Base-by-base conservation (phyloP, 1,140 invertebrate genomes). In the Ruditapes philippinarum region DNA sequence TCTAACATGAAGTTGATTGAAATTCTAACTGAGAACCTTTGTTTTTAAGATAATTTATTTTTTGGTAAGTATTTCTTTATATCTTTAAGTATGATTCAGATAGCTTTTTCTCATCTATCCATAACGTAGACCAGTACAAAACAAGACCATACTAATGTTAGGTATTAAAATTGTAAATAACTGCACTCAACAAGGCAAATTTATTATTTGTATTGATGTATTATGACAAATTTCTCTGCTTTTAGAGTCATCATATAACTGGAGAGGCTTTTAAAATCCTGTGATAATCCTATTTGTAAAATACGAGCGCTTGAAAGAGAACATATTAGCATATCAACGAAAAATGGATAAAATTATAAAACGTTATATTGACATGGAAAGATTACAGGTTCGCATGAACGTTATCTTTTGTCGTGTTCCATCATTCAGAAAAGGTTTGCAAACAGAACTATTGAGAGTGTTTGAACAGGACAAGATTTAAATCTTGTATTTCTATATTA, bases 381-480 rank as follows among this genome's bases (percentile, higher is more conserved):
- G 65, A 70, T 70, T 70, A 70, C 33, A n/a, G 25, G 36, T 70
- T n/a, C 65, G 28, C 28, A 12, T 14, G 36, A 70, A 70, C 31
- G n/a, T 49, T 78, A 78, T 78, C 42, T 54, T 51, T 78, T 78
- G 45, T 84, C 54, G 62, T 42, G 28, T 60, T 78, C 54, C 42
- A 76, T 89, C 40, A 65, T 22, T 45, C 28, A 74, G 80, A 83
- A 89, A 84, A 68, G 49, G 28, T 45, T 57, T 45, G 65, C 36
- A 57, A 68, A 84, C 83, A 80, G 54, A 62, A 68, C 40, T 74
- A 38, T 57, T 60, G 25, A 73, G 38, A 68, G 38, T 89, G 80
- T 68, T 88, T 62, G 60, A 51, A 76, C 42, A 62, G 65, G 60
- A 38, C n/a, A 38, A 65, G 86, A 60, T 88, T 74, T 68, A 68